phyloP scores from a whole-genome alignment of 2,888 invertebrate genomes.

The Epistrophe eligans region DNA sequence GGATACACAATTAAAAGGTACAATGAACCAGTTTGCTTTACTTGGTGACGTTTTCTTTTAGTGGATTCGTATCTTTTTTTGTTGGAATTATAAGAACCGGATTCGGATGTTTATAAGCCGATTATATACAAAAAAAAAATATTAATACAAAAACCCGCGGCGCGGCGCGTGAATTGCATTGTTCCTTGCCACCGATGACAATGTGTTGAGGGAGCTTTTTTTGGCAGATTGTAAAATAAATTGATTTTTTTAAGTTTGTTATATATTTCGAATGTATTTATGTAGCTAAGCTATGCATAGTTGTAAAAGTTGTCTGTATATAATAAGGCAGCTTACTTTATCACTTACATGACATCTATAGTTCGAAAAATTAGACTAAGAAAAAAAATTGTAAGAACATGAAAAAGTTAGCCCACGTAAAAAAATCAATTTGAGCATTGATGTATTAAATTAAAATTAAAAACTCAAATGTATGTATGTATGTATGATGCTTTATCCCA shows the following conservation, averaged over 20 bases:
- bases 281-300: too few species aligned
- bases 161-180: conserved; percentile 31
- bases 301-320: too few species aligned
- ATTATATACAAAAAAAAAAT: conserved; percentile 27
- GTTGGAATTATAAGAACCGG: conserved; percentile 37
- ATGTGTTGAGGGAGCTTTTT: conserved; percentile 18
- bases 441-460: too few species aligned
- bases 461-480: too few species aligned
- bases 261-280: not conserved
- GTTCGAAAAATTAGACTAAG: too few species aligned
- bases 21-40: conserved; percentile 61
- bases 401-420: too few species aligned
- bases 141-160: not conserved
- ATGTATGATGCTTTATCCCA: too few species aligned
- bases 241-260: not conserved
- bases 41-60: conserved; percentile 14
- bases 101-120: conserved; percentile 44
- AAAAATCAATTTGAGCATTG: too few species aligned
- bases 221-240: not conserved
- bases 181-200: conserved; percentile 24
- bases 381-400: too few species aligned
- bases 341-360: too few species aligned
- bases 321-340: too few species aligned
- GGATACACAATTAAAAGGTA: conserved; percentile 19
- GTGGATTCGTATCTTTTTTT: conserved; percentile 15